Conservation (phyloP, 2,888 invertebrate species). For the Micropterix aruncella region DNA sequence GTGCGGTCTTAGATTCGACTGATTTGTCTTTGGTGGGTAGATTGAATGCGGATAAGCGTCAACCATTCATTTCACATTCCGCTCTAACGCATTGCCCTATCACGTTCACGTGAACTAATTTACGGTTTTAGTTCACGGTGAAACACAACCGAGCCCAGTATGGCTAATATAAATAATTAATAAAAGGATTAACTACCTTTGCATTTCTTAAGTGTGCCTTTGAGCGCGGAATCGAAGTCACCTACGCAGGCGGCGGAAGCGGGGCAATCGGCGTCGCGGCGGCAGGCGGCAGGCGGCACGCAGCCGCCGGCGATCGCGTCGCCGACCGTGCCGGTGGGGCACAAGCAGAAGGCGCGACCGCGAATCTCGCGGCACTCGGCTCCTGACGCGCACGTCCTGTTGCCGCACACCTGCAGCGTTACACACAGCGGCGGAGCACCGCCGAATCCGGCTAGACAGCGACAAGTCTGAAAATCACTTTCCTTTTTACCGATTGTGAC, state of each 20-base stretch:
- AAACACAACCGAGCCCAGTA: too few species aligned
- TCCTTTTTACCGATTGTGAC: too few species aligned
- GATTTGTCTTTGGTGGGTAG: too few species aligned
- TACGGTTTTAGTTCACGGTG: too few species aligned
- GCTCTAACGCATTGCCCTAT: too few species aligned
- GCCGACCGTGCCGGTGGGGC: neutral
- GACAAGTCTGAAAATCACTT: neutral
- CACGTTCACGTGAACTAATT: too few species aligned
- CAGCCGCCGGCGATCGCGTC: neutral
- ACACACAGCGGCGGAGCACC: neutral
- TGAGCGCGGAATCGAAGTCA: neutral
- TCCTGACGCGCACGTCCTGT: neutral
- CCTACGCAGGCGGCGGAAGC: neutral
- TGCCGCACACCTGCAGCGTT: neutral
- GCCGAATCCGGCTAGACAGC: neutral
- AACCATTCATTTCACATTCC: too few species aligned
- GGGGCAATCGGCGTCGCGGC: neutral
- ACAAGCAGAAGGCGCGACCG: neutral
- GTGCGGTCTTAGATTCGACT: too few species aligned
- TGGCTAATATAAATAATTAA: too few species aligned
- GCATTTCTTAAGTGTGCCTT: neutral
- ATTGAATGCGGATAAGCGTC: too few species aligned
- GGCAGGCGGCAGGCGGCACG: neutral
- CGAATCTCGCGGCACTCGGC: neutral
- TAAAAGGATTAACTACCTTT: too few species aligned